Evolutionary conservation across 2,888 invertebrate genomes (phyloP).

Genomic region (Amiota communis): DNA sequence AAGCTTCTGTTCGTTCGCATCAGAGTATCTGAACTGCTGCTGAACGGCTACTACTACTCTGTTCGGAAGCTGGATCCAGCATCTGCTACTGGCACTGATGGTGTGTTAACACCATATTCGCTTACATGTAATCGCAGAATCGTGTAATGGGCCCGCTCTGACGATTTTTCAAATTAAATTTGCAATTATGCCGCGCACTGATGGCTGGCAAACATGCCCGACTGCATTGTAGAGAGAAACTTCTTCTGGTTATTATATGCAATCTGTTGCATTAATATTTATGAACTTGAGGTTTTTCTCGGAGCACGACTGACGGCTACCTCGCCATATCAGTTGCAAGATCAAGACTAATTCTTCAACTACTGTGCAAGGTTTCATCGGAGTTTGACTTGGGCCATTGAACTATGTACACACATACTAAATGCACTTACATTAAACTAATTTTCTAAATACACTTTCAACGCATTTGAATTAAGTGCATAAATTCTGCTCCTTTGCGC

Average conservation of each 20-base stretch:
- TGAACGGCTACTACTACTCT: not conserved
- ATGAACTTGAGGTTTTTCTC: constrained; percentile 44
- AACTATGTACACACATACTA: too few species aligned
- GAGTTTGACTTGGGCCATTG: too few species aligned
- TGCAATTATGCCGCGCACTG: constrained; percentile 41
- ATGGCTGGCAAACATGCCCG: constrained; percentile 1
- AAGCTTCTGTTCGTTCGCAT: constrained; percentile 57
- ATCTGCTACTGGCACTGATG: constrained; percentile 46
- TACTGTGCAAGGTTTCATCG: too few species aligned
- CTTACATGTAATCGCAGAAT: constrained; percentile 62
- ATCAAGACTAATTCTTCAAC: too few species aligned
- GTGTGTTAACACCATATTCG: constrained; percentile 66
- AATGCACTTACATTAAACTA: too few species aligned
- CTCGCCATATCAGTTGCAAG: not conserved
- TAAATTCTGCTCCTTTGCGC: not conserved
- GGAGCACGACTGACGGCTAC: constrained; percentile 1
- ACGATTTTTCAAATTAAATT: constrained; percentile 56
- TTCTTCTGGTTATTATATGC: constrained; percentile 16
- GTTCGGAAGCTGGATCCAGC: constrained; percentile 10
- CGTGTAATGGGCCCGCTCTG: constrained; percentile 59
- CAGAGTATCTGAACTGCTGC: not conserved
- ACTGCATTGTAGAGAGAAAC: not conserved
- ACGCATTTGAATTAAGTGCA: not conserved
- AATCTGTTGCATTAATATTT: constrained; percentile 53
- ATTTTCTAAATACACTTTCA: too few species aligned